Conservation (phyloP, 92 coral and sea anemone genomes). For the Epizoanthus rinbou region DNA sequence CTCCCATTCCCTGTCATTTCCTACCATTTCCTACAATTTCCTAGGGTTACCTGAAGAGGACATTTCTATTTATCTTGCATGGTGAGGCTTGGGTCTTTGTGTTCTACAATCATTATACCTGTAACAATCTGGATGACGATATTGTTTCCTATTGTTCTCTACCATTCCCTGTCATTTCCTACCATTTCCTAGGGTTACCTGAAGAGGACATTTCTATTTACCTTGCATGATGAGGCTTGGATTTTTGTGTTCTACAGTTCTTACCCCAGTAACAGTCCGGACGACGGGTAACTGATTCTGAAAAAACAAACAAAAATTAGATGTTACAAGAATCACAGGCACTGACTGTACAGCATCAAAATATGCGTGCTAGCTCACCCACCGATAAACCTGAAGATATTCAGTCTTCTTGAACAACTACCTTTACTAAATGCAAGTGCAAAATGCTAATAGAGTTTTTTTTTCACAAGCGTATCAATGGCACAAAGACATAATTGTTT, state of each 20-base stretch:
- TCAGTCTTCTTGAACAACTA: no score
- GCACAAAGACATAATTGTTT: neutral
- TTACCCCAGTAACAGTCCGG: conserved; percentile 94
- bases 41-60: neutral
- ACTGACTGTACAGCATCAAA: neutral
- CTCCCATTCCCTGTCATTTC: neutral
- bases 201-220: conserved; percentile 11
- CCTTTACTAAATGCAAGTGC: neutral
- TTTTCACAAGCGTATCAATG: neutral
- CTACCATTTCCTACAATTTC: neutral
- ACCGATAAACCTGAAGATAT: no score
- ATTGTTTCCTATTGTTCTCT: neutral
- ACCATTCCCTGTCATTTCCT: neutral
- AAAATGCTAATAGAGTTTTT: neutral
- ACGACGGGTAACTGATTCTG: conserved; percentile 77
- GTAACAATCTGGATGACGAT: conserved; percentile 76
- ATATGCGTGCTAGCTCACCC: no score
- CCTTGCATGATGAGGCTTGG: conserved; percentile 89
- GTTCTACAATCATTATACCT: conserved; percentile 95
- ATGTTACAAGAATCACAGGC: neutral
- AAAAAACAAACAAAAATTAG: neutral
- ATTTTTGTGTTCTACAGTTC: conserved; percentile 88
- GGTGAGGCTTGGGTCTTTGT: conserved; percentile 79
- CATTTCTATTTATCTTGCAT: conserved; percentile 67
- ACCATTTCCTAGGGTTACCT: neutral